Base-by-base conservation (phyloP, 2,888 invertebrate species). In the Tridacna gigas region DNA sequence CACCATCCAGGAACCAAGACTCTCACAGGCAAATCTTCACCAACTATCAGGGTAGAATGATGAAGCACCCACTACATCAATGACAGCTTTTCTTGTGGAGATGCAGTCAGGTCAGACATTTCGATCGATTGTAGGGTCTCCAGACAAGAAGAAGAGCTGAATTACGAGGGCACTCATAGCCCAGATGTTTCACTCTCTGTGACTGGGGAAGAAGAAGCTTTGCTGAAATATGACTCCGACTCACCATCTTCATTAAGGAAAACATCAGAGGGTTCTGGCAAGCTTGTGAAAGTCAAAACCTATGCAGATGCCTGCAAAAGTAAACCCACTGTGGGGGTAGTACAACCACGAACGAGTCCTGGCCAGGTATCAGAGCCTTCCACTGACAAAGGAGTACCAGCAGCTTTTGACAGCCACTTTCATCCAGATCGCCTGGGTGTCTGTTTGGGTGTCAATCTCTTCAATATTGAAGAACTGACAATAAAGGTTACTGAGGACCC, bases 321-420 rank as follows among this genome's bases (percentile, higher is more conserved):
- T n/a, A n/a, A n/a, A n/a, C n/a, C n/a, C n/a, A n/a, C n/a, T n/a
- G n/a, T n/a, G n/a, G n/a, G n/a, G n/a, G n/a, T n/a, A n/a, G n/a
- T n/a, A n/a, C n/a, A n/a, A n/a, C n/a, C n/a, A n/a, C 4, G 65
- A 22, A 15, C 12, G 3, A 65, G 65, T 65, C 65, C 65, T n/a
- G 12, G 11, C 25, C 5, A 25, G 5, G n/a, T 25, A 4, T 13
- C 7, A 4, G 26, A 65, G 65, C 7, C 12, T 13, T 15, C 26
- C 2, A 4, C 3, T 4, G 12, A 5, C 26, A 25, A 22, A 15
- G 65, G 65, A 22, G 18, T 13, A 12, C 51, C 51, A 51, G 18
- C 18, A 18, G 69, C 69, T 25, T 69, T 69, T 37, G 69, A 69
- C 47, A 37, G n/a, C n/a, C n/a, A n/a, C n/a, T n/a, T n/a, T n/a